Conservation (phyloP, 2,888 invertebrate species). For the Stenoptilia bipunctidactyla region DNA sequence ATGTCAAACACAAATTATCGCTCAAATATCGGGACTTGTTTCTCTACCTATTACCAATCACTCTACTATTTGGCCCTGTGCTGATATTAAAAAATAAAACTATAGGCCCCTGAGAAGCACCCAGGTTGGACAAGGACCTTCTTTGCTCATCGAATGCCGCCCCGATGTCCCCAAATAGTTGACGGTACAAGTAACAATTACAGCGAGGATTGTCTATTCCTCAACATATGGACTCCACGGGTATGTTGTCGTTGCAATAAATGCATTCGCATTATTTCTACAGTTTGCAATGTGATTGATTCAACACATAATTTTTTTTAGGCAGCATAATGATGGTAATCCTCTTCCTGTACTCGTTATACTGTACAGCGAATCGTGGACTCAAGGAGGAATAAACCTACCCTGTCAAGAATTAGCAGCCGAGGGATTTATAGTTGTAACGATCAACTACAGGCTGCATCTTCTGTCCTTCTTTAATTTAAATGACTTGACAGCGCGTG, state of each 20-base stretch:
- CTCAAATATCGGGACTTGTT: too few relatives aligned
- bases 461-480: constrained; percentile 78
- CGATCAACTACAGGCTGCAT: constrained; percentile 78
- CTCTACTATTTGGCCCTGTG: too few relatives aligned
- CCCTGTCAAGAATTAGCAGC: constrained; percentile 81
- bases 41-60: too few relatives aligned
- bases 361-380: constrained; percentile 76
- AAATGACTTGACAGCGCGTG: constrained; percentile 71
- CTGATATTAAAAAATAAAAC: background rate
- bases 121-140: constrained; percentile 79
- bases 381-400: constrained; percentile 56
- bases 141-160: constrained; percentile 77
- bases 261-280: background rate
- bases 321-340: constrained; percentile 63
- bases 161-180: constrained; percentile 76
- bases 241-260: too few relatives aligned
- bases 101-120: constrained; percentile 77
- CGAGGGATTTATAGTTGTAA: constrained; percentile 78
- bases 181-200: constrained; percentile 32
- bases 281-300: constrained; percentile 6
- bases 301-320: constrained; percentile 27
- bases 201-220: constrained; percentile 88
- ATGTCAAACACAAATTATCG: too few relatives aligned
- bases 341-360: constrained; percentile 77
- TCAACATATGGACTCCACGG: constrained; percentile 92